phyloP scores from a whole-genome alignment of 2,113 vertebrate species.

The Martes martes region DNA sequence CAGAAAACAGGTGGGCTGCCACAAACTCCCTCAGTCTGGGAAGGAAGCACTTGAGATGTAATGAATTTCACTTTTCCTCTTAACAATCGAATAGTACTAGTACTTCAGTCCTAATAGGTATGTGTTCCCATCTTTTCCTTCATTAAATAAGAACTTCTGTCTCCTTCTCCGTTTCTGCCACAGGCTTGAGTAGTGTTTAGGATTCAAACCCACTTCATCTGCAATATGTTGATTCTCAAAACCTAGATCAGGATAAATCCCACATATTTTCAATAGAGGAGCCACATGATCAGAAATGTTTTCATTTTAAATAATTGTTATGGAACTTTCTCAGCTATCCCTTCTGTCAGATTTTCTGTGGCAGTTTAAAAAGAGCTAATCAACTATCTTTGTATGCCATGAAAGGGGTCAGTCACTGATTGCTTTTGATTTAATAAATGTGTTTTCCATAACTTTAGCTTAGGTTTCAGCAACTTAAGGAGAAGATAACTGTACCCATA shows the following conservation, averaged over 20 bases:
- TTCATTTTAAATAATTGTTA: background rate
- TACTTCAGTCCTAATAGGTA: background rate
- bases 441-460: background rate
- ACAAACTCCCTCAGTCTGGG: background rate
- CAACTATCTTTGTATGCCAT: background rate
- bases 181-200: background rate
- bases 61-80: constrained; percentile 7
- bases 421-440: constrained; percentile 12
- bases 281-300: background rate
- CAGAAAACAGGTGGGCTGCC: background rate
- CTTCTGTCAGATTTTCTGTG: background rate
- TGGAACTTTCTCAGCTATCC: background rate
- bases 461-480: constrained; percentile 15
- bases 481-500: background rate
- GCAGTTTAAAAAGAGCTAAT: background rate
- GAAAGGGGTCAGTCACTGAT: background rate
- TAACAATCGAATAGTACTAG: background rate
- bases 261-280: background rate
- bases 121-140: background rate
- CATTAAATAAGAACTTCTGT: background rate
- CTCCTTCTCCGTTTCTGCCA: background rate
- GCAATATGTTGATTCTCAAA: background rate
- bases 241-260: background rate
- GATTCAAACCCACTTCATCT: background rate
- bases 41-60: background rate